Evolutionary conservation across 1,140 invertebrate species (phyloP), one percentile per base, ranked within the genome.

Genomic region (Ectropis grisescens): DNA sequence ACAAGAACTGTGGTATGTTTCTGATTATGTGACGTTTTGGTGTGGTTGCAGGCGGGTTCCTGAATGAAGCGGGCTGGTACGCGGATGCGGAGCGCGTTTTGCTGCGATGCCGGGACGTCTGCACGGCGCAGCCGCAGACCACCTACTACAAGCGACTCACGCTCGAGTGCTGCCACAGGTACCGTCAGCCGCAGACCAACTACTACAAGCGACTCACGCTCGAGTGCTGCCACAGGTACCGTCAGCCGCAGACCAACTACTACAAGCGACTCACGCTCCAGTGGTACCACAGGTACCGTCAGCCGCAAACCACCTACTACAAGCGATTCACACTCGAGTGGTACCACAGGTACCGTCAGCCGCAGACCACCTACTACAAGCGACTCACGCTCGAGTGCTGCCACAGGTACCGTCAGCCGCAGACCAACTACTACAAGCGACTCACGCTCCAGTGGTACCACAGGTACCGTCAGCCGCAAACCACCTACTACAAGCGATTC

Each of bases 21-120:
- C n/a, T n/a, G n/a, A n/a, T n/a, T n/a, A n/a, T n/a, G n/a, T n/a
- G n/a, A n/a, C n/a, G n/a, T n/a, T n/a, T n/a, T n/a, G n/a, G n/a
- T n/a, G n/a, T n/a, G n/a, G n/a, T n/a, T n/a, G n/a, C 90, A 48
- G 91, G 93, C 44, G 86, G 88, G 33, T 96, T 96, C 82, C 85
- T 95, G 1, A 91, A 89, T 55, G 94, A 96, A 55, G 90, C 90
- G n/a, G 93, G 93, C 1, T 94, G 92, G 90, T 93, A 91, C 75
- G 64, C 68, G 14, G 88, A 92, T 56, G 91, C 91, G 58, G 87
- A 91, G 58, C 74, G 85, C 13, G 87, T 95, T 28, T 80, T 94
- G 41, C 67, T 84, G 35, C 72, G 83, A 6, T 93, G 88, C 60
- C 85, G 83, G 49, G 65, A 85, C 43, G 58, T 91, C 10, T 91